Evolutionary conservation across 2,113 vertebrate species (phyloP).

Genomic region (Bubo bubo): DNA sequence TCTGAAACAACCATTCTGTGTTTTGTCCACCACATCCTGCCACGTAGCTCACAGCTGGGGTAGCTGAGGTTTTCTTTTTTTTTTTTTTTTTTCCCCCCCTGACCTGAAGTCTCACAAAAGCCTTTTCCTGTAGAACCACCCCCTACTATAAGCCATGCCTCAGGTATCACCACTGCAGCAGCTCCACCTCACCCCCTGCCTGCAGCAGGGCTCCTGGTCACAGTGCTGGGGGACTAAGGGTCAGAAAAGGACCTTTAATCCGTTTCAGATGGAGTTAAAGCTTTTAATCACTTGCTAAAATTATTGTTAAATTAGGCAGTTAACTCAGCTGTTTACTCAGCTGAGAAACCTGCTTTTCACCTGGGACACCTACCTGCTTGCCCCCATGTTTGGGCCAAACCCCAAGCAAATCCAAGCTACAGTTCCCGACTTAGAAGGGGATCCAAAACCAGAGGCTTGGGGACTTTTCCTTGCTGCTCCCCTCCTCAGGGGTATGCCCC

Average conservation of each 20-base stretch:
- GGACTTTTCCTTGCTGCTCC: background rate
- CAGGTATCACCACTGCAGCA: fast-evolving
- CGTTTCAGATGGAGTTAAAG: background rate
- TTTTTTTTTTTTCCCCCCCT: background rate
- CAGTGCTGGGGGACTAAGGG: fast-evolving
- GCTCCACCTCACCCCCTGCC: background rate
- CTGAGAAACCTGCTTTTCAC: background rate
- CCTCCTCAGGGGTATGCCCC: background rate
- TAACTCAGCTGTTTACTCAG: background rate
- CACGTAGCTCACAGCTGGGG: fast-evolving
- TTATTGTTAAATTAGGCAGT: background rate
- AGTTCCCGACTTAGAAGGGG: background rate
- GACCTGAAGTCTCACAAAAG: background rate
- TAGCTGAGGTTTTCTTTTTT: background rate
- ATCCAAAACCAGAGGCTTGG: background rate
- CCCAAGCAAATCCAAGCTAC: background rate
- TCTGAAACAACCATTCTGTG: fast-evolving
- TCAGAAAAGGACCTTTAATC: background rate
- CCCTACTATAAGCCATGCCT: background rate
- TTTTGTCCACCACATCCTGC: background rate
- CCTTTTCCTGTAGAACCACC: background rate
- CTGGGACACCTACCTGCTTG: background rate
- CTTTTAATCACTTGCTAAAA: background rate
- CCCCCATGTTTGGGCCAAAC: background rate
- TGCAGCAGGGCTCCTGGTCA: background rate